phyloP scores from a whole-genome alignment of 2,888 invertebrate genomes.

The Diaphora mendica region DNA sequence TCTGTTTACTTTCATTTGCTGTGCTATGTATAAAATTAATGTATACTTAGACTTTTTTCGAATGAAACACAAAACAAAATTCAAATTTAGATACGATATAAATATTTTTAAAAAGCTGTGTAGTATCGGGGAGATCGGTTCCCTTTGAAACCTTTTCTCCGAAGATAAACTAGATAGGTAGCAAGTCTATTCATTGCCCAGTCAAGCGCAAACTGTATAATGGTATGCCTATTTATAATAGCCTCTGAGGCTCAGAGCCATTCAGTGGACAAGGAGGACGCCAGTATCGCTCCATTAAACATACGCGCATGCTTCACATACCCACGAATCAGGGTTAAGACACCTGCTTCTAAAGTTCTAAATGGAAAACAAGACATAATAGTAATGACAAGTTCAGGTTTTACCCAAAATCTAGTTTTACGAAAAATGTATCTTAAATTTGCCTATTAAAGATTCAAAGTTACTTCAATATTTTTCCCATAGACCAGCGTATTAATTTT shows the following conservation, averaged over 20 bases:
- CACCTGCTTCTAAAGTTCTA: constrained; percentile 24
- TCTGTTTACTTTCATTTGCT: neutral
- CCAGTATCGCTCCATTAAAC: constrained; percentile 76
- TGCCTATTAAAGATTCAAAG: neutral
- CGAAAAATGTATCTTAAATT: neutral
- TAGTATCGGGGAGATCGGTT: neutral
- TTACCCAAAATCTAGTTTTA: neutral
- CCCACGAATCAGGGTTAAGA: constrained; percentile 57
- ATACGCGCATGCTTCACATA: constrained; percentile 70
- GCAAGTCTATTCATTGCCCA: constrained; percentile 53
- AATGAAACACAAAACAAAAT: neutral
- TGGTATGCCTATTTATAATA: constrained; percentile 61
- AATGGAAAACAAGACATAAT: constrained; percentile 29
- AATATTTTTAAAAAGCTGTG: neutral
- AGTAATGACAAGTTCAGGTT: constrained; percentile 24
- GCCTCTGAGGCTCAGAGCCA: constrained; percentile 65
- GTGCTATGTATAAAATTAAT: rapidly evolving
- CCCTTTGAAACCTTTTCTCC: constrained; percentile 41
- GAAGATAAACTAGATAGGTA: constrained; percentile 44
- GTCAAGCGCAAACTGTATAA: constrained; percentile 51
- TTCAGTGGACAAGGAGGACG: constrained; percentile 78
- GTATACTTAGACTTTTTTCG: too few species aligned
- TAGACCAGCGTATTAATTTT: neutral
- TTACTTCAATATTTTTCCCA: constrained; percentile 19
- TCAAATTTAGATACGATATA: neutral